Percentiles rank a stretch among this genome's conserved stretches.
phyloP scores from a whole-genome alignment of 2,113 vertebrate genomes.

The Hydropotes inermis region DNA sequence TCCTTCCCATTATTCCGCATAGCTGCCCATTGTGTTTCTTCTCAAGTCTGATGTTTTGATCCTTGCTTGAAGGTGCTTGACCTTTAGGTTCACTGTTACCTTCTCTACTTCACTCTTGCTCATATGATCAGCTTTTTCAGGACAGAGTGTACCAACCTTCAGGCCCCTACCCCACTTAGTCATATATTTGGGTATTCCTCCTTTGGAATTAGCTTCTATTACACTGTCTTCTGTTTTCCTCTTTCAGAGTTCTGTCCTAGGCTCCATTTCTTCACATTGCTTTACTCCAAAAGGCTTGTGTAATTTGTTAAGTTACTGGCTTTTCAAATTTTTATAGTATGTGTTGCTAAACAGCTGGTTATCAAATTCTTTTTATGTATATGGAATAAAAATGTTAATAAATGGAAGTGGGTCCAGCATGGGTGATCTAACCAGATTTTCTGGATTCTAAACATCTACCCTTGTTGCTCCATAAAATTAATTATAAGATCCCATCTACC shows the following conservation, averaged over 20 bases:
- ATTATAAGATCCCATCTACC: not conserved
- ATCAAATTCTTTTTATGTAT: not conserved
- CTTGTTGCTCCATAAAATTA: not conserved
- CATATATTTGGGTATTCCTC: not conserved
- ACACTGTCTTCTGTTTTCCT: not conserved
- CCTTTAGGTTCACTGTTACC: not conserved
- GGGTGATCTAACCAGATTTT: not conserved
- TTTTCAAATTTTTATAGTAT: not conserved
- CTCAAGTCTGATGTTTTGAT: not conserved
- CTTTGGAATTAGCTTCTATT: not conserved
- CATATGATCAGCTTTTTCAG: not conserved
- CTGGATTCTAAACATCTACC: not conserved
- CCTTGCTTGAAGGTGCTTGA: not conserved
- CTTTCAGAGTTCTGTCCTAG: not conserved
- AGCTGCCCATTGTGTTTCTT: not conserved
- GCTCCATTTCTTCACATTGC: not conserved
- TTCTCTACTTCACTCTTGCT: not conserved
- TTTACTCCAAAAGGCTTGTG: not conserved
- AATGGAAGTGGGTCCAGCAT: not conserved
- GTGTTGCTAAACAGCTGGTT: not conserved
- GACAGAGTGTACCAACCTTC: not conserved
- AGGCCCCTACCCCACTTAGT: too few species aligned
- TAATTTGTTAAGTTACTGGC: not conserved
- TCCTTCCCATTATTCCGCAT: slow-evolving; percentile 7
- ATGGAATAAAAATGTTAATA: not conserved